phyloP scores from a whole-genome alignment of 1,140 invertebrate species.

The Metopolophium dirhodum region DNA sequence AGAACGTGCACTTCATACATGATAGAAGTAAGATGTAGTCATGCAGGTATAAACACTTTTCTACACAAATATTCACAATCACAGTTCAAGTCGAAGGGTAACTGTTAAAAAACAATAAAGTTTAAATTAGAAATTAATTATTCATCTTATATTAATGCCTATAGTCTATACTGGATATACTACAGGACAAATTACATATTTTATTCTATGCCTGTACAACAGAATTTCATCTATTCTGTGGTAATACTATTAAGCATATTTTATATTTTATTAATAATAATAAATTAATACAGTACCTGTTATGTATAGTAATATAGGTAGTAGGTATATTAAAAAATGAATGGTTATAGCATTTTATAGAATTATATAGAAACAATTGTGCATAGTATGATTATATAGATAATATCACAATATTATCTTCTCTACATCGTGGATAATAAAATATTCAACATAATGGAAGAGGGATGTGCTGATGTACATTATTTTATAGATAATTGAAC shows the following conservation, averaged over 20 bases:
- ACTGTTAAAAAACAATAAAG: background rate
- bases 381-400: no score
- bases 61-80: background rate
- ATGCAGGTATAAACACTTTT: background rate
- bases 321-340: background rate
- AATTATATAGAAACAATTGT: background rate
- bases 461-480: background rate
- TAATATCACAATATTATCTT: no score
- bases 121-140: background rate
- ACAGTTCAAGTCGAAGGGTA: background rate
- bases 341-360: background rate
- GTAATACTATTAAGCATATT: background rate
- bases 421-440: background rate
- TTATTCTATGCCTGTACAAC: no score
- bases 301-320: no score
- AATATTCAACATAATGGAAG: background rate
- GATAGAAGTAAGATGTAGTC: background rate
- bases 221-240: background rate
- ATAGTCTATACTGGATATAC: background rate
- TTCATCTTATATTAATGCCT: background rate
- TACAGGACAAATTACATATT: background rate
- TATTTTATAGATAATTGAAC: background rate
- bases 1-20: conserved; percentile 60
- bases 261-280: no score
- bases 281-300: no score